These are phyloP conservation scores for Thalpophila matura DNA, from an alignment of 2,888 invertebrate genomes.

Conservation along the genomic window DNA sequence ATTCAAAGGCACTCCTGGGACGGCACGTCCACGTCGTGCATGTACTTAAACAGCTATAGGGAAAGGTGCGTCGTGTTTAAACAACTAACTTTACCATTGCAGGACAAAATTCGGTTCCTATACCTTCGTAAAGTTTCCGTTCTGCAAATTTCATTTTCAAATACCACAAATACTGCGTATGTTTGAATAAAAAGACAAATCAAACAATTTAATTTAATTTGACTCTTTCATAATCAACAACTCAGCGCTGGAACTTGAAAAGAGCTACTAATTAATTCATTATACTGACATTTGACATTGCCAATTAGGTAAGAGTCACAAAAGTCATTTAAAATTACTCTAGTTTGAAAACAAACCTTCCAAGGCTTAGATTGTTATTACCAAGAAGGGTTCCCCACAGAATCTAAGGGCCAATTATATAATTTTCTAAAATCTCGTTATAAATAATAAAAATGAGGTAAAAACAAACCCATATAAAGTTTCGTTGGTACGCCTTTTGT, in stretches of 20 bases:
- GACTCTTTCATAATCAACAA: constrained; percentile 26
- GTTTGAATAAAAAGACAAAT: constrained; percentile 17
- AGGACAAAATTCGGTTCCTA: neutral
- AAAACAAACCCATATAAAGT: constrained; percentile 21
- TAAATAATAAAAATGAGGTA: neutral
- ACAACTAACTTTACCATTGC: constrained; percentile 3
- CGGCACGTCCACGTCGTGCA: constrained; percentile 23
- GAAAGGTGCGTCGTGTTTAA: constrained; percentile 34
- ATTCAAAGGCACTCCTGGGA: constrained; percentile 39
- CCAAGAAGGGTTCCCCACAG: constrained; percentile 8
- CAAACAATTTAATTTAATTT: constrained; percentile 25
- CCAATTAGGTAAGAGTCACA: constrained; percentile 44
- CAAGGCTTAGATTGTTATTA: constrained; percentile 15
- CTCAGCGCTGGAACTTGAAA: constrained; percentile 33
- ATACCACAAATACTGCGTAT: neutral
- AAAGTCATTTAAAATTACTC: constrained; percentile 42
- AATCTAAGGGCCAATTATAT: constrained; percentile 12
- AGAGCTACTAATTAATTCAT: constrained; percentile 48
- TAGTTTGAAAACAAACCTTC: constrained; percentile 35
- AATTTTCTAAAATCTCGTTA: constrained; percentile 33
- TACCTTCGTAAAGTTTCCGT: neutral
- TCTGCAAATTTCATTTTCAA: constrained; percentile 4
- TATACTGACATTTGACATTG: constrained; percentile 37
- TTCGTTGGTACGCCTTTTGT: constrained; percentile 12
- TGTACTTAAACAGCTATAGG: constrained; percentile 27